Evolutionary conservation across 1,140 invertebrate genomes (phyloP), one percentile per base, ranked within the genome.

Genomic region (Archivesica marissinica): DNA sequence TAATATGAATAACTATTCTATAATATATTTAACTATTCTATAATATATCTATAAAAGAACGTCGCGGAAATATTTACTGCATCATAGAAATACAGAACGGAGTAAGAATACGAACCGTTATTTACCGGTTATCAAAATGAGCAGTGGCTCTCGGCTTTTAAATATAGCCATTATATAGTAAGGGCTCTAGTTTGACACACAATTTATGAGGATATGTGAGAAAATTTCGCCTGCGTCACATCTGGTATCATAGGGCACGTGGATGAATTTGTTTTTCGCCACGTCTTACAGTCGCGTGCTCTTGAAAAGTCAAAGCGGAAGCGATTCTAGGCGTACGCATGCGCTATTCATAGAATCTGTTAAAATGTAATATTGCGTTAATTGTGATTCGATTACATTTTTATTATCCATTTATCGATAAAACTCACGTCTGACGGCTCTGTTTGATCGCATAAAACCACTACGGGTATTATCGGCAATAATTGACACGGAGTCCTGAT

Each of bases 331-430:
- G 35, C 75, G n/a, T 25, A 35, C 75, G 75, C 75, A 77, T 61
- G 56, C 75, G 75, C 35, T 15, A 41, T 61, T 59, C 75, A 44
- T 39, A 56, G 28, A 39, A 77, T 59, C 23, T 52, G 75, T 61
- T 39, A 77, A 59, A 44, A 33, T 61, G 39, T 77, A 77, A 77
- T 77, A 59, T 77, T 61, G 30, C 75, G 52, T 77, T 77, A 61
- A 77, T 77, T 35, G 75, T 17, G 54, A 44, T 17, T 59, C 47
- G 50, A 77, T 59, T 77, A 77, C 54, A 61, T 38, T 77, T 77
- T 77, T 56, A 61, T 61, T 77, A 77, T 77, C 50, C 75, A 30
- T 59, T 77, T 61, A 39, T 77, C 35, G 52, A 41, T 77, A 77
- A 61, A 77, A 61, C 23, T 44, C 75, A 41, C n/a, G n/a, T 38